A percentile compares a stretch with the other conserved stretches of the same genome.
Evolutionary conservation across 23 tunicate genomes (phyloP).

Genomic region (Corella eumyota): DNA sequence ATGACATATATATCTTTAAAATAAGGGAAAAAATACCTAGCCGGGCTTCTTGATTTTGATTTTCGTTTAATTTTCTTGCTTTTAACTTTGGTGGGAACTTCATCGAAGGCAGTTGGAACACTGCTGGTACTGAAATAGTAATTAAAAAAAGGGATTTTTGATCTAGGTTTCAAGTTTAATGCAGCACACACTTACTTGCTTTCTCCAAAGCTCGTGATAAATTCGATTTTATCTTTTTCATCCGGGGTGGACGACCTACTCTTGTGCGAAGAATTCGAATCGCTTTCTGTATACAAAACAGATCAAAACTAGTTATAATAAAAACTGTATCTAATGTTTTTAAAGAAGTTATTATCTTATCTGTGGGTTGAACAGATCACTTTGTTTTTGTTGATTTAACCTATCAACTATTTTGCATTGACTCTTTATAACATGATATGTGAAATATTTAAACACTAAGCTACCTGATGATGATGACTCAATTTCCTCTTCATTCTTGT

Average conservation of each 20-base stretch:
- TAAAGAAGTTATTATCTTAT: too few relatives aligned
- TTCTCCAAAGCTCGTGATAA: conserved; percentile 73
- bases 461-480: not conserved
- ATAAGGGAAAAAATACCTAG: too few relatives aligned
- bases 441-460: not conserved
- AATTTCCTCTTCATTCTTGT: conserved; percentile 29
- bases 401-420: too few relatives aligned
- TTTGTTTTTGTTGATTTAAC: too few relatives aligned
- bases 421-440: not conserved
- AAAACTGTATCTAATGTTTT: not conserved
- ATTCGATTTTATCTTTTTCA: conserved; percentile 32
- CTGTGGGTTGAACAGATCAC: not conserved
- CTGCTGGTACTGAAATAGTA: too few relatives aligned
- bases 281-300: not conserved
- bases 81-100: too few relatives aligned
- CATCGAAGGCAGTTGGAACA: too few relatives aligned
- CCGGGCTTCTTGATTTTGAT: too few relatives aligned
- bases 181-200: conserved; percentile 28
- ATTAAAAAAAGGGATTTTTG: too few relatives aligned
- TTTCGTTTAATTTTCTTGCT: too few relatives aligned
- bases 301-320: not conserved
- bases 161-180: too few relatives aligned
- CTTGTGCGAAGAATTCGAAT: conserved; percentile 5
- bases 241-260: not conserved
- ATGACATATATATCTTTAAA: too few relatives aligned